Evolutionary conservation across 1,140 invertebrate species (phyloP).

Genomic region (Brachionus angularis): DNA sequence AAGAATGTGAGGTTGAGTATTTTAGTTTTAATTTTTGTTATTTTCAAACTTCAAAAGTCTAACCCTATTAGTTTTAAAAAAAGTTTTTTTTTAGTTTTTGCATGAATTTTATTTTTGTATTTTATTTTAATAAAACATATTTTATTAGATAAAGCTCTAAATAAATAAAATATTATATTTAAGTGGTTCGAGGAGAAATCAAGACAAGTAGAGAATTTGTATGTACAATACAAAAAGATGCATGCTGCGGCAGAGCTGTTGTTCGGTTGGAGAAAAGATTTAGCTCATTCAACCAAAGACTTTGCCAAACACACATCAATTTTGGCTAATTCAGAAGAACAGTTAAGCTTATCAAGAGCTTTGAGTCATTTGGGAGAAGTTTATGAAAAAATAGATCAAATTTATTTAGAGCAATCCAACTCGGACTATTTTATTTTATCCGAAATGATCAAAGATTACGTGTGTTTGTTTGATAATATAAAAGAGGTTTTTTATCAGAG

Average conservation of each 20-base stretch:
- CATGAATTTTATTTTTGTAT: constrained; percentile 12
- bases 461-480: constrained; percentile 82
- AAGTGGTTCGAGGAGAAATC: constrained; percentile 98
- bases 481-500: constrained; percentile 97
- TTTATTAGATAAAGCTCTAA: background rate
- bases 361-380: constrained; percentile 87
- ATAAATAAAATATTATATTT: constrained; percentile 48
- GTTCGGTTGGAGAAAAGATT: constrained; percentile 66
- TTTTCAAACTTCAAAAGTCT: background rate
- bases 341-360: constrained; percentile 82
- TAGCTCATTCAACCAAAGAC: constrained; percentile 71
- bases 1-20: constrained; percentile 14
- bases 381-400: constrained; percentile 79
- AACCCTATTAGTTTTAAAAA: background rate
- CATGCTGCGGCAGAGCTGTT: constrained; percentile 81
- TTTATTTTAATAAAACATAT: background rate
- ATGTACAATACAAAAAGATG: constrained; percentile 79
- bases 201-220: constrained; percentile 82
- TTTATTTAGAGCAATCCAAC: constrained; percentile 85
- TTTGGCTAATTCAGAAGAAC: constrained; percentile 88
- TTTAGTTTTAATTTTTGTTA: background rate
- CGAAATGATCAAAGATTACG: constrained; percentile 91
- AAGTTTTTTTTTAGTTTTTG: background rate
- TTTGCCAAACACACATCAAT: constrained; percentile 84
- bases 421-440: constrained; percentile 87